Base-by-base conservation (phyloP, 2,888 invertebrate genomes). In the Blera fallax region DNA sequence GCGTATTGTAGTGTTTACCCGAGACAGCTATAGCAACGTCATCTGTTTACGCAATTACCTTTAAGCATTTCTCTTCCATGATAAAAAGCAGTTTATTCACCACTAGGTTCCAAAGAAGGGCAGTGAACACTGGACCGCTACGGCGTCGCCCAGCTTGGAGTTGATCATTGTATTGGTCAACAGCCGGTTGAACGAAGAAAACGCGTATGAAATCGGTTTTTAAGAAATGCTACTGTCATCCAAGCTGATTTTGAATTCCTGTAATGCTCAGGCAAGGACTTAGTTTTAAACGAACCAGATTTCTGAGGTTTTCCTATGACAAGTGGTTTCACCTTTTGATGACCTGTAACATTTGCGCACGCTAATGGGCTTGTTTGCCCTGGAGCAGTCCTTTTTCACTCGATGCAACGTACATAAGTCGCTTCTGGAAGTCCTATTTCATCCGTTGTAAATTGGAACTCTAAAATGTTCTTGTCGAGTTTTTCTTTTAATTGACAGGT, bases 331-430 rank as follows among this genome's bases (percentile, higher is more conserved):
- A 62, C 43, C 45, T 62, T 40, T 16, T 45, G 62, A 45, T 21
- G 40, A 27, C 2, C 29, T 62, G 5, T 62, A 4, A 4, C 24
- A 24, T 24, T 45, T 45, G 62, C 40, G 45, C 43, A 62, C 45
- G 62, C 62, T 62, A 45, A 62, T n/a, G n/a, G n/a, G n/a, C n/a
- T 45, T 62, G 43, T 62, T 45, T 10, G 62, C 62, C 24, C 45
- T 27, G 27, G 62, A 62, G 62, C 43, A 45, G n/a, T 62, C n/a
- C n/a, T 62, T 62, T 62, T 40, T 40, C 43, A 27, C n/a, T 24
- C 7, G 40, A 62, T 62, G 40, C 40, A n/a, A 43, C 40, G n/a
- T n/a, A n/a, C 24, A 24, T 24, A 24, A 24, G 24, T 24, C 24
- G 2, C 18, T 43, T 62, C 45, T 27, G 14, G 24, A 8, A 62